These are phyloP conservation scores for Chrysogorgia sp. DNA, from an alignment of 92 coral and sea anemone genomes.

Conservation along the genomic window DNA sequence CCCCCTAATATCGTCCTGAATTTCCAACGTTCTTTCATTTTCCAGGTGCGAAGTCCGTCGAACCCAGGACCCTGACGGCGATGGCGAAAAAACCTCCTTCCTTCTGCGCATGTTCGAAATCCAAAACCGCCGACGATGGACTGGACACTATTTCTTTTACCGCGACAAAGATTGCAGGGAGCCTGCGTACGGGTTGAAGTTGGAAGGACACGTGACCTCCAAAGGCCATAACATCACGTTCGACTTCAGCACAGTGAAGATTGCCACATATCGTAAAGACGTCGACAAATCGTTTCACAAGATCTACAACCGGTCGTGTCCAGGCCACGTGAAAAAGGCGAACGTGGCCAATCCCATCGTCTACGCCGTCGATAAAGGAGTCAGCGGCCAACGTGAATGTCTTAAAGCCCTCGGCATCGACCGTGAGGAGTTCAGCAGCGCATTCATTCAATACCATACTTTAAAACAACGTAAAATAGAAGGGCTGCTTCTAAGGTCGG, in stretches of 20 bases:
- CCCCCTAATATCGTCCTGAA: too few species aligned
- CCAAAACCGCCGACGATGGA: background rate
- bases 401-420: conserved; percentile 15
- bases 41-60: conserved; percentile 37
- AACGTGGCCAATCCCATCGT: background rate
- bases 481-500: background rate
- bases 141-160: conserved; percentile 26
- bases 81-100: conserved; percentile 11
- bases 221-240: conserved; percentile 1
- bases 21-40: background rate
- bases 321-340: background rate
- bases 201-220: background rate
- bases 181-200: conserved; percentile 16
- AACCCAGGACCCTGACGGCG: background rate
- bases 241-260: background rate
- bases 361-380: background rate
- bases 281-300: background rate
- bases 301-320: conserved; percentile 27
- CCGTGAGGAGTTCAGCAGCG: conserved; percentile 2
- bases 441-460: background rate
- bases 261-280: background rate
- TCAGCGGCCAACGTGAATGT: background rate
- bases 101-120: conserved; percentile 21
- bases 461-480: background rate
- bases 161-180: conserved; percentile 25